Percentiles rank a stretch among this genome's conserved stretches.
Conservation (phyloP, 2,888 invertebrate genomes). For the Calephelis perditalis region DNA sequence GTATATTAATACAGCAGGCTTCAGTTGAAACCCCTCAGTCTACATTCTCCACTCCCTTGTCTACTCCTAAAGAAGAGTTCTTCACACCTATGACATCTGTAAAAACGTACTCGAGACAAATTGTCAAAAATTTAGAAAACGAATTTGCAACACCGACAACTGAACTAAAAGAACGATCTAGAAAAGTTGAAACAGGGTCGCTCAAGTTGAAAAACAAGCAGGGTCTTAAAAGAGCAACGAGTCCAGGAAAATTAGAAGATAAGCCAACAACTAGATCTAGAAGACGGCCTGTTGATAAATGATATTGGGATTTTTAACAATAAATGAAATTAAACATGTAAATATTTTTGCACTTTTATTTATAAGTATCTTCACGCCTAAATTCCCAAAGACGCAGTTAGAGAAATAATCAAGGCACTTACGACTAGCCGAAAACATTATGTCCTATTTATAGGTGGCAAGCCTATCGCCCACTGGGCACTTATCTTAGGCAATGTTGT, state of each 20-base stretch:
- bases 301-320: conserved; percentile 12
- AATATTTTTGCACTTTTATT: too few species aligned
- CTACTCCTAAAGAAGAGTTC: conserved; percentile 47
- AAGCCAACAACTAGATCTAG: conserved; percentile 33
- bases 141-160: conserved; percentile 49
- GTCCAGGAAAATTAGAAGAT: conserved; percentile 49
- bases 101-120: conserved; percentile 47
- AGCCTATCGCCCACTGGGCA: too few species aligned
- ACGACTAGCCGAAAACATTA: too few species aligned
- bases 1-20: conserved; percentile 37
- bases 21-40: conserved; percentile 31
- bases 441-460: too few species aligned
- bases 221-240: conserved; percentile 44
- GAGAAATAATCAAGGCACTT: too few species aligned
- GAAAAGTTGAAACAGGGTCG: conserved; percentile 26
- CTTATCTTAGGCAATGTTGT: too few species aligned
- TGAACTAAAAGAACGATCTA: conserved; percentile 14
- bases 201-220: conserved; percentile 34
- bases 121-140: conserved; percentile 56
- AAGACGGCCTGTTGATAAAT: conserved; percentile 29
- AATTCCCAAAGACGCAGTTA: too few species aligned
- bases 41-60: conserved; percentile 48
- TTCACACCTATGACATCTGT: conserved; percentile 55
- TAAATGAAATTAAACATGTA: too few species aligned
- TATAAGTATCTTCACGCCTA: too few species aligned